A percentile compares a stretch with the other conserved stretches of the same genome.
phyloP scores from a whole-genome alignment of 2,113 vertebrate genomes.

The Anolis sagrei region DNA sequence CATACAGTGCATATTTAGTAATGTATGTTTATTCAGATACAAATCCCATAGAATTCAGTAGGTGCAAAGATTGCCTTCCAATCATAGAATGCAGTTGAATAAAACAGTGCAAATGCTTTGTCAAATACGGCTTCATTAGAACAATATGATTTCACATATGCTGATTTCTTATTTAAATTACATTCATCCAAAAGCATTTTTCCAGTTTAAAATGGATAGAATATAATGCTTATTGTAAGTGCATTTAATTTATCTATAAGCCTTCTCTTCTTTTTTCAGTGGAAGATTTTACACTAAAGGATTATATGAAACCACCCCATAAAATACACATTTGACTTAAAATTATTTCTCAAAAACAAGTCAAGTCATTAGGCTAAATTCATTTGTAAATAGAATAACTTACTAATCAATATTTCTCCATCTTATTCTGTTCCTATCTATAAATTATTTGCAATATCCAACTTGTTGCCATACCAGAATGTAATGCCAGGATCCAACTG shows the following conservation, averaged over 20 bases:
- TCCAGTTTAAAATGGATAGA: background rate
- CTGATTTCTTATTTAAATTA: background rate
- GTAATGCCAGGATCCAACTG: background rate
- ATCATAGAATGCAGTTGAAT: background rate
- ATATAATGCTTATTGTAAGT: background rate
- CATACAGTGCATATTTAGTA: too few species aligned
- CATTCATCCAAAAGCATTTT: background rate
- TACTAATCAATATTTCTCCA: background rate
- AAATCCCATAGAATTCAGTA: background rate
- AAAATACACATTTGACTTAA: background rate
- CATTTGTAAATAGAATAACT: background rate
- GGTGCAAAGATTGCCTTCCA: background rate
- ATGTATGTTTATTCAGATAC: too few species aligned
- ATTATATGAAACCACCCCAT: background rate
- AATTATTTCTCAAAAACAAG: background rate
- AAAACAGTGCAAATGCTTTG: background rate
- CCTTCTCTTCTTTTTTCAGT: background rate
- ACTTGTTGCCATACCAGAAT: background rate
- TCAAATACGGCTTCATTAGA: background rate
- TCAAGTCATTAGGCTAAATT: background rate
- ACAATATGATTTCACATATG: background rate
- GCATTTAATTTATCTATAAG: background rate
- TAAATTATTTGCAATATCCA: background rate
- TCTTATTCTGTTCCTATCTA: background rate
- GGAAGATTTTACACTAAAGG: background rate